Conservation (phyloP, 2,888 invertebrate genomes). For the Cartodere bifasciata region DNA sequence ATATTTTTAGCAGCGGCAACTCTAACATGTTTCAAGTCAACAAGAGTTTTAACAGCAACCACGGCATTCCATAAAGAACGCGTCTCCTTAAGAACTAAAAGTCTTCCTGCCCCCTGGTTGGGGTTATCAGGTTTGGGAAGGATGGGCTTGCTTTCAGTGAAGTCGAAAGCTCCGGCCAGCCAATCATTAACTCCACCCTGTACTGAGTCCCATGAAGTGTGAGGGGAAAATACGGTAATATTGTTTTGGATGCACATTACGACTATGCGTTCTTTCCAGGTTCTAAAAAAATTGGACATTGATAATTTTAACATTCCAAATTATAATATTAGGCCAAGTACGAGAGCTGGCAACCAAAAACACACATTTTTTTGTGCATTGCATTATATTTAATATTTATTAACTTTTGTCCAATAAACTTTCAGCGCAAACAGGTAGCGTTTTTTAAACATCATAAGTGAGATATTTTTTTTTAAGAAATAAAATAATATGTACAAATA, state of each 20-base stretch:
- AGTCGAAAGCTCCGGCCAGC: conserved; percentile 60
- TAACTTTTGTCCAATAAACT: too few species aligned
- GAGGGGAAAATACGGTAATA: conserved; percentile 86
- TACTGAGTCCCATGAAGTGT: conserved; percentile 80
- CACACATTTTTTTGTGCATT: too few species aligned
- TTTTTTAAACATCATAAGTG: too few species aligned
- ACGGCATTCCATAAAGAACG: conserved; percentile 50
- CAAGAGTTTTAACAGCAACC: conserved; percentile 52
- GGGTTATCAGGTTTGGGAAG: conserved; percentile 31
- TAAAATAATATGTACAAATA: too few species aligned
- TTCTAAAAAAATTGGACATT: conserved; percentile 37
- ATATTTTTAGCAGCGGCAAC: conserved; percentile 52
- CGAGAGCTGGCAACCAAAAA: too few species aligned
- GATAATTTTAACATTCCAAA: too few species aligned
- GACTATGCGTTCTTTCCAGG: conserved; percentile 73
- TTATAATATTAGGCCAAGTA: too few species aligned
- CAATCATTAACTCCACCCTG: conserved; percentile 85
- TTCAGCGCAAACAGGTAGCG: too few species aligned
- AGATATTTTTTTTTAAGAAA: too few species aligned
- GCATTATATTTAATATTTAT: too few species aligned
- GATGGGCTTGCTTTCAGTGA: conserved; percentile 19
- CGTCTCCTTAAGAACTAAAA: conserved; percentile 38
- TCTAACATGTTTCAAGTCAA: conserved; percentile 56
- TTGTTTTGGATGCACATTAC: conserved; percentile 67
- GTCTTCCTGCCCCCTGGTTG: conserved; percentile 42